These are phyloP conservation scores for Panulirus ornatus DNA, from an alignment of 1,140 invertebrate genomes.

Conservation along the genomic window DNA sequence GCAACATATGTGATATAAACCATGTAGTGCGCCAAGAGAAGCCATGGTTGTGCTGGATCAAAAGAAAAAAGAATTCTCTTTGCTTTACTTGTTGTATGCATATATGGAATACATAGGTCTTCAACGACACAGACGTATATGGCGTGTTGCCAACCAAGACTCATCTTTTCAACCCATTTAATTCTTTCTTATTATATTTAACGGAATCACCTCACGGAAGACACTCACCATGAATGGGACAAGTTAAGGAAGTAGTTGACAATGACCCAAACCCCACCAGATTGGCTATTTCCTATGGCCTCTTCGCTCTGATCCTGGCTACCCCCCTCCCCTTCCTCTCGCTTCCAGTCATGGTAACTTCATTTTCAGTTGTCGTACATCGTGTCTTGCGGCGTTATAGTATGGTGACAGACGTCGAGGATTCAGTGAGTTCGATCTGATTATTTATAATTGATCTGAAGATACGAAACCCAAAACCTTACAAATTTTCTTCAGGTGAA, in stretches of 20 bases:
- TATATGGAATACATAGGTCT: background rate
- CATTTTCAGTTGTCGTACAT: no score
- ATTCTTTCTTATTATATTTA: background rate
- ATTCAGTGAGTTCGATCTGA: no score
- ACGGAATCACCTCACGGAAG: background rate
- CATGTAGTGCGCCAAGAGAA: background rate
- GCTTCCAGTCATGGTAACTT: background rate
- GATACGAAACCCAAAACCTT: no score
- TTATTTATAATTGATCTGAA: no score
- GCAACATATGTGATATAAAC: background rate
- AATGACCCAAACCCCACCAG: conserved; percentile 31
- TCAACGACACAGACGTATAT: background rate
- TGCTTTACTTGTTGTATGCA: background rate
- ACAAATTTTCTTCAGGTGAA: background rate
- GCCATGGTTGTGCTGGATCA: background rate
- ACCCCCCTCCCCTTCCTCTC: background rate
- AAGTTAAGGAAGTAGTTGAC: conserved; percentile 36
- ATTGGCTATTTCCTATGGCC: conserved; percentile 27
- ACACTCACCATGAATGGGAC: conserved; percentile 9
- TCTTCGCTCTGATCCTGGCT: background rate
- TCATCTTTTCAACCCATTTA: background rate
- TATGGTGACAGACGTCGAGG: no score
- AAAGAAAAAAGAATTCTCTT: background rate
- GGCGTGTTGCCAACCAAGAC: background rate
- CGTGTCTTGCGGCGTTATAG: no score